Percentiles rank a stretch among this genome's conserved stretches.
phyloP scores from a whole-genome alignment of 2,797 vertebrate genomes.

The Melanotaenia nigrans region DNA sequence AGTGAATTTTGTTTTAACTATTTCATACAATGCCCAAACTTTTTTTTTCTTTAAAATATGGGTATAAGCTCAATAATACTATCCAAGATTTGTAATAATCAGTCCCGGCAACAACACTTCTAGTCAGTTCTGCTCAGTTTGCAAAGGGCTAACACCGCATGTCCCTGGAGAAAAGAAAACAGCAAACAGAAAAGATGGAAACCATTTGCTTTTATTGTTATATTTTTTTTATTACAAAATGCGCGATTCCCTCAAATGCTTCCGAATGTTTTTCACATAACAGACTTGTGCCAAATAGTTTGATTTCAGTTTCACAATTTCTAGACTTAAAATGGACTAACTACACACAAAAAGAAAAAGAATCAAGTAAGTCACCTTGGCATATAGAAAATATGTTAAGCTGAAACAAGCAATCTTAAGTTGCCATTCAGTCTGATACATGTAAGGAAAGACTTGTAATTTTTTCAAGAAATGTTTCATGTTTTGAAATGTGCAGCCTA shows the following conservation, averaged over 20 bases:
- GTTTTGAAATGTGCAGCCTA: conserved; percentile 61
- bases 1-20: background rate
- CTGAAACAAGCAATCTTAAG: conserved; percentile 49
- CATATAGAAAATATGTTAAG: conserved; percentile 61
- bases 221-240: conserved; percentile 77
- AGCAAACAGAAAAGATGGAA: conserved; percentile 56
- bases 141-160: background rate
- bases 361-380: conserved; percentile 81
- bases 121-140: conserved; percentile 9
- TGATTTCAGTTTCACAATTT: conserved; percentile 86
- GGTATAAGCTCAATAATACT: background rate
- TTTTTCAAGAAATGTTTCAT: conserved; percentile 40
- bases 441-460: conserved; percentile 49
- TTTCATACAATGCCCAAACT: no score
- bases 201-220: conserved; percentile 83
- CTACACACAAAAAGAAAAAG: conserved; percentile 55
- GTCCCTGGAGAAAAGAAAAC: conserved; percentile 1
- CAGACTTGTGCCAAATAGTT: conserved; percentile 75
- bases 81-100: background rate
- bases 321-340: conserved; percentile 85
- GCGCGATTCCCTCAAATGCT: conserved; percentile 78
- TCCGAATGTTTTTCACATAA: conserved; percentile 76
- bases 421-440: conserved; percentile 54
- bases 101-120: conserved; percentile 12
- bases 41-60: no score